Conservation (phyloP, 1,140 invertebrate genomes). For the Scaptomyza pallida region DNA sequence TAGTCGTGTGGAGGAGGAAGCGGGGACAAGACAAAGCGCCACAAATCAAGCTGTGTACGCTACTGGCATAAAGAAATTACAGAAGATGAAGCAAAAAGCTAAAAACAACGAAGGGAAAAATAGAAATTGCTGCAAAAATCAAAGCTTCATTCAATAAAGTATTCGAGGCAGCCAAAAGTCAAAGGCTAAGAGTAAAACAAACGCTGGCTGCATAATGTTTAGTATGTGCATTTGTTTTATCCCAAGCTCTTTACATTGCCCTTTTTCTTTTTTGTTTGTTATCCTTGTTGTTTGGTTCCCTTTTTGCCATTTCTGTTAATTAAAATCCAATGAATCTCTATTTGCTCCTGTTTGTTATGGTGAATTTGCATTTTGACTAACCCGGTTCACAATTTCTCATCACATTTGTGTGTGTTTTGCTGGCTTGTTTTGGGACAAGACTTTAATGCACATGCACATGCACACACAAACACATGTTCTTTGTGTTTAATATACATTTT, state of each 20-base stretch:
- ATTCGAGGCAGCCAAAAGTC: conserved; percentile 20
- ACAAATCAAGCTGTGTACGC: conserved; percentile 42
- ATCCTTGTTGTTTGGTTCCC: conserved; percentile 25
- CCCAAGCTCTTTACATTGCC: conserved; percentile 4
- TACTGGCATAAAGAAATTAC: conserved; percentile 37
- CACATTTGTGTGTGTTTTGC: conserved; percentile 6
- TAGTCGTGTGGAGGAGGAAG: neutral
- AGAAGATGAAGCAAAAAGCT: neutral
- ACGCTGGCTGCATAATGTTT: conserved; percentile 36
- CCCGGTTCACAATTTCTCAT: conserved; percentile 9
- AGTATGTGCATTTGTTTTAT: conserved; percentile 26
- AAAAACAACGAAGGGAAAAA: neutral
- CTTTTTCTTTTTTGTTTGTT: conserved; percentile 1
- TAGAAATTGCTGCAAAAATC: conserved; percentile 6
- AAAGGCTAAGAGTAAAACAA: conserved; percentile 10
- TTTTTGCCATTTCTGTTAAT: conserved; percentile 59
- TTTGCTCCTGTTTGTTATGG: conserved; percentile 47
- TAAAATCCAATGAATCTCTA: conserved; percentile 70
- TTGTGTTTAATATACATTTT: conserved; percentile 24
- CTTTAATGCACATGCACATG: conserved; percentile 52
- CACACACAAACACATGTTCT: conserved; percentile 45
- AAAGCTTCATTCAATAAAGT: conserved; percentile 39
- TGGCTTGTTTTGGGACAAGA: conserved; percentile 7
- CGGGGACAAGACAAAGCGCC: conserved; percentile 33
- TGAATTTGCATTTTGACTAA: conserved; percentile 53